Evolutionary conservation across 2,797 vertebrate species (phyloP).

Genomic region (Chloroceryle amazona): DNA sequence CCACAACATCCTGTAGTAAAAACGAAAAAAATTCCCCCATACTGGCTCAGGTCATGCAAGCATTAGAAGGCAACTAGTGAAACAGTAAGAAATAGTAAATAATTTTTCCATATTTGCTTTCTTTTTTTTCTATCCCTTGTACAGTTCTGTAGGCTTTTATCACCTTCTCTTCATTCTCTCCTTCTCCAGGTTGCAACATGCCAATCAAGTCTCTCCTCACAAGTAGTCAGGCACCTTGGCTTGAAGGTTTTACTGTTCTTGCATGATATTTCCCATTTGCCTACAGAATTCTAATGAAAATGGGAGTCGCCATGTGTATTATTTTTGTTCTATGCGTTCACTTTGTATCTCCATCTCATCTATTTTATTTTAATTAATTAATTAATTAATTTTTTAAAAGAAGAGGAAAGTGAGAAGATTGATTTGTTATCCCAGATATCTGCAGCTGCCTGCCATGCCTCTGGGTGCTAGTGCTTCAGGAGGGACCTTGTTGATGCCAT

Average conservation of each 20-base stretch:
- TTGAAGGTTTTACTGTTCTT: neutral
- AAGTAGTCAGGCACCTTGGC: neutral
- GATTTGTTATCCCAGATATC: neutral
- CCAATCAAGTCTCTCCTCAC: neutral
- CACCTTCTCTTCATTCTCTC: neutral
- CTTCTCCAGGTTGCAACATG: neutral
- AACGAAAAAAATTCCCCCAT: neutral
- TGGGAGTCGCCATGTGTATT: neutral
- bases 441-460: neutral
- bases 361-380: no score
- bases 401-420: neutral
- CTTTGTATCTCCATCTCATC: neutral
- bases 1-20: neutral
- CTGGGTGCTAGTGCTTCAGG: neutral
- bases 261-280: neutral
- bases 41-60: neutral
- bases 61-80: neutral
- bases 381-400: fast-evolving
- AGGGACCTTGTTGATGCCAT: neutral
- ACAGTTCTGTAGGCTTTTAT: neutral
- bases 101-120: neutral
- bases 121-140: neutral
- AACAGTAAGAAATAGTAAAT: neutral
- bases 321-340: neutral
- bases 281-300: neutral